These are phyloP conservation scores for Olivierus martensii DNA, from an alignment of 1,140 invertebrate species.

Conservation along the genomic window DNA sequence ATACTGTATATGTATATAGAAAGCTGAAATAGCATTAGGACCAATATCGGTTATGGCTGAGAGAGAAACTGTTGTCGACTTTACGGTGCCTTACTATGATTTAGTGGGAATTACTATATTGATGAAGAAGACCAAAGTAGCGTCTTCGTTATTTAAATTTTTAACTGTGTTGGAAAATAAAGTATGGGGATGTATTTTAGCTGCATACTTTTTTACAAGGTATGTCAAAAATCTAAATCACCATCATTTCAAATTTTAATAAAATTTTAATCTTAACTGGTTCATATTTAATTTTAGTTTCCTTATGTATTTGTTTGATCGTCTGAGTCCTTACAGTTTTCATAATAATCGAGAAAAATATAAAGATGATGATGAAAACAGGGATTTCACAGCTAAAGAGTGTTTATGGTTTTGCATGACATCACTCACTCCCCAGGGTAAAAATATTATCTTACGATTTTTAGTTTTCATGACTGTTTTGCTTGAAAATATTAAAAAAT, in stretches of 20 bases:
- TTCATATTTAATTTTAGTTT: conserved; percentile 51
- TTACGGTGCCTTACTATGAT: conserved; percentile 91
- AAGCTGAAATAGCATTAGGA: conserved; percentile 75
- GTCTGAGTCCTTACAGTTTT: conserved; percentile 78
- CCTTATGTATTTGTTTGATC: conserved; percentile 89
- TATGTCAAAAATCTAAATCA: conserved; percentile 24
- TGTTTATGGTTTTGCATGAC: conserved; percentile 99
- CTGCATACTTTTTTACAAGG: conserved; percentile 87
- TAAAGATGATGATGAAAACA: conserved; percentile 77
- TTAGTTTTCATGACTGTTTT: neutral
- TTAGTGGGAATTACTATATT: conserved; percentile 85
- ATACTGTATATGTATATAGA: too few relatives aligned
- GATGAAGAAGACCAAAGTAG: conserved; percentile 61
- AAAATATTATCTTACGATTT: neutral
- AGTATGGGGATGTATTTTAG: conserved; percentile 92
- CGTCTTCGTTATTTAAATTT: conserved; percentile 90
- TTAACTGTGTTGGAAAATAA: conserved; percentile 87
- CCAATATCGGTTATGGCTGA: conserved; percentile 87
- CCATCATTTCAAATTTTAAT: neutral
- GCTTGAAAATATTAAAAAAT: conserved; percentile 29
- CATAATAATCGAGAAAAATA: conserved; percentile 90
- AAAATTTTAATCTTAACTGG: neutral
- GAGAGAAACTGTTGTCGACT: conserved; percentile 84
- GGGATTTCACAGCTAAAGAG: conserved; percentile 90
- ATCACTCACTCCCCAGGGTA: conserved; percentile 77